Evolutionary conservation across 2,113 vertebrate species (phyloP), one percentile per base, ranked within the genome.

Genomic region (Procavia capensis): DNA sequence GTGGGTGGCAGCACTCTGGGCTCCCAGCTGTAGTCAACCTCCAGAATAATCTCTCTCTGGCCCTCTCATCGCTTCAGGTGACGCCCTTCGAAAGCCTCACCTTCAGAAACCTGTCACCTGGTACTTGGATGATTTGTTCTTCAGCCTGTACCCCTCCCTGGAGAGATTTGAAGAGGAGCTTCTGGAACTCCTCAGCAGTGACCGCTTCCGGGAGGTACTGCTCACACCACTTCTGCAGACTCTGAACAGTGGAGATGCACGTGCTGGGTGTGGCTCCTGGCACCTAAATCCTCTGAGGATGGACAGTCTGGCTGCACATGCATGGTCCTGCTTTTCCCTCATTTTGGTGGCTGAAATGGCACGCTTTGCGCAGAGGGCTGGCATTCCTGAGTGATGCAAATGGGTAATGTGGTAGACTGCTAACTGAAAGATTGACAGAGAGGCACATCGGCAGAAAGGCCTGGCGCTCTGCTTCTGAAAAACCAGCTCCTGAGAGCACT

Each of bases 161-260:
- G 99, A 99, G 98, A 98, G 97, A 45, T 99, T 99, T 3, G 99
- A 99, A 98, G 99, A 98, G 50, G 99, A 99, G 22, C 98, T 99
- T 85, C 98, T 99, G 97, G 98, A 98, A 39, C 98, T 99, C 3
- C 97, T 99, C 39, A 98, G 97, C 96, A 97, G 92, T 0, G 99
- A 99, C 95, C 98, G 98, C 96, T 98, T 99, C 22, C 98, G 98
- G 86, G 99, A 99, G 98, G 99, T 99, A 98, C 24, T 4, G 45
- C 75, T 3, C 25, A 2, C 0, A 0, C 54, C 16, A 2, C 66
- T 66, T 13, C 54, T 54, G 39, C 54, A 64, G 43, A 7, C 0
- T 25, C 54, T 29, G 43, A 27, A 2, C 10, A 0, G n/a, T 3
- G 31, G 34, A 2, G 57, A 7, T 24, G 43, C 27, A 2, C 3